phyloP scores from a whole-genome alignment of 1,140 invertebrate genomes.

The Caenorhabditis briggsae region DNA sequence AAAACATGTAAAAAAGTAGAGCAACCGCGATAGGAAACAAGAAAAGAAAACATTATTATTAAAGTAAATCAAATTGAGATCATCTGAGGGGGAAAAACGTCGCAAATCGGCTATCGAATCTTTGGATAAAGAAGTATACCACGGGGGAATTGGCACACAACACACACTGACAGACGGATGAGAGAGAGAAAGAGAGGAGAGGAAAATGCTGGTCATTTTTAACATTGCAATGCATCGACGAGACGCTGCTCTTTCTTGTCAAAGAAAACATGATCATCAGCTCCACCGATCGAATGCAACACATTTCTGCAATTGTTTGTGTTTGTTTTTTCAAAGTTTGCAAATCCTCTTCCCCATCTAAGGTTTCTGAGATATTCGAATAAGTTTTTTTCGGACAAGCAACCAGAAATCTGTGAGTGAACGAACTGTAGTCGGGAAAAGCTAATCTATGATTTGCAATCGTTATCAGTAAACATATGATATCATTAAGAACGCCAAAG shows the following conservation, averaged over 20 bases:
- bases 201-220: slow-evolving; percentile 7
- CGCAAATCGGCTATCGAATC: slow-evolving; percentile 14
- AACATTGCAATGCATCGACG: slow-evolving; percentile 28
- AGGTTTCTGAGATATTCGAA: no score
- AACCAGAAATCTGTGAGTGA: no score
- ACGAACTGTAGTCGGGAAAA: no score
- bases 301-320: slow-evolving; percentile 40
- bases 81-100: slow-evolving; percentile 25
- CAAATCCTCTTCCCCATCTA: no score
- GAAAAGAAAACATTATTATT: slow-evolving; percentile 42
- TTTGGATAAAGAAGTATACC: background rate
- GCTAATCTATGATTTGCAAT: no score
- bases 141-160: slow-evolving; percentile 34
- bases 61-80: slow-evolving; percentile 50
- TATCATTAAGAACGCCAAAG: no score
- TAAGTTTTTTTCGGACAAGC: background rate
- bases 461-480: no score
- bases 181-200: no score
- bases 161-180: background rate
- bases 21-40: background rate
- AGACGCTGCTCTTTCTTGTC: slow-evolving; percentile 46
- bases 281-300: slow-evolving; percentile 36
- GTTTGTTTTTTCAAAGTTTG: background rate
- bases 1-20: background rate
- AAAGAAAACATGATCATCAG: slow-evolving; percentile 52